These are phyloP conservation scores for Entomyzon cyanotis DNA, from an alignment of 2,113 vertebrate genomes.

Conservation along the genomic window DNA sequence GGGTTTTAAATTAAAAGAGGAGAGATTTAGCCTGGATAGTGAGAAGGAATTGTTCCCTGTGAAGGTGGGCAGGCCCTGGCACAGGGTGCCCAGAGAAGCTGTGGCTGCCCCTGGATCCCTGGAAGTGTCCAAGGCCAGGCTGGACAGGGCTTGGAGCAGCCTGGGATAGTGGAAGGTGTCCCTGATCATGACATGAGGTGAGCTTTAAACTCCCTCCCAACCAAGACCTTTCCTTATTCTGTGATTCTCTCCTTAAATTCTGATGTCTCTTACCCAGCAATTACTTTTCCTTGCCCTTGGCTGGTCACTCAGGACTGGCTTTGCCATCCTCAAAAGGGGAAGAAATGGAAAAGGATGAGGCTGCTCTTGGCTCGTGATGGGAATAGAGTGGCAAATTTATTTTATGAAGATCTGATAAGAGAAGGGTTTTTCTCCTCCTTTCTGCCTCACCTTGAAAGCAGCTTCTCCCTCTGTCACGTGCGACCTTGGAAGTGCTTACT, in stretches of 20 bases:
- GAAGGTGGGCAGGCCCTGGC: not conserved
- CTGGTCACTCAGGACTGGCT: not conserved
- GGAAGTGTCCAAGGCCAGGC: rapidly evolving
- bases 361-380: not conserved
- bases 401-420: not conserved
- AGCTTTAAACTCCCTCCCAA: not conserved
- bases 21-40: not conserved
- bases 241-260: not conserved
- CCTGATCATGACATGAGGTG: not conserved
- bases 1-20: not conserved
- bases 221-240: not conserved
- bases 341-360: not conserved
- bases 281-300: not conserved
- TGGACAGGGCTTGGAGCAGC: rapidly evolving
- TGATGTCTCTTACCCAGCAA: not conserved
- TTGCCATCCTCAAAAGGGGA: not conserved
- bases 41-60: not conserved
- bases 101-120: not conserved
- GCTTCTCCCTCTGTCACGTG: not conserved
- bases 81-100: not conserved
- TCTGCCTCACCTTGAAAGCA: slow-evolving; percentile 11
- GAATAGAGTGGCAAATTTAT: not conserved
- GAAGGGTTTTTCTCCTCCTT: not conserved
- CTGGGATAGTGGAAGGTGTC: rapidly evolving
- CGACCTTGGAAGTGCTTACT: slow-evolving; percentile 56